A percentile compares a stretch with the other conserved stretches of the same genome.
Conservation (phyloP, 1,140 invertebrate species). For the Eufriesea mexicana region DNA sequence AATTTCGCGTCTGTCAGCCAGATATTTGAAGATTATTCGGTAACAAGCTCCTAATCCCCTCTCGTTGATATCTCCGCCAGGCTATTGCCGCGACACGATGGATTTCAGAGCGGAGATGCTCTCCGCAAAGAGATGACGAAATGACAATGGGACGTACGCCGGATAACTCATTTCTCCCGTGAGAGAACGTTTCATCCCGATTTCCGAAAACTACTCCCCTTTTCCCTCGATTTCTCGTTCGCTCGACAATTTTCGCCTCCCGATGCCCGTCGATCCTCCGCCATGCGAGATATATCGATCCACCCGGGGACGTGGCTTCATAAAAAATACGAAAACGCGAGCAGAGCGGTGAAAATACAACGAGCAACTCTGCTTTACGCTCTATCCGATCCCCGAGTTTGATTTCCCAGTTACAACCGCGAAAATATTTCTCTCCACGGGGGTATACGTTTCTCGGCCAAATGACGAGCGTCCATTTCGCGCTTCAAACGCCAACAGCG, state of each 20-base stretch:
- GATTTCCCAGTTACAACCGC: neutral
- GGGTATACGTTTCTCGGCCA: no score
- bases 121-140: neutral
- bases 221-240: neutral
- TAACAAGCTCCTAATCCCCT: neutral
- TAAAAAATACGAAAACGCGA: neutral
- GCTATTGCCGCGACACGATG: neutral
- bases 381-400: neutral
- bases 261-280: neutral
- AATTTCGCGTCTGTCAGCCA: neutral
- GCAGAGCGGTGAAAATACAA: neutral
- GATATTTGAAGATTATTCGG: neutral
- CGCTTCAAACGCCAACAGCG: no score
- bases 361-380: neutral
- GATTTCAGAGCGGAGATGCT: neutral
- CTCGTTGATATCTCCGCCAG: neutral
- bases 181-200: neutral
- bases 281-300: neutral
- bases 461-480: no score
- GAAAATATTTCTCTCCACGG: neutral
- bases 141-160: neutral
- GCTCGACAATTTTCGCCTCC: neutral
- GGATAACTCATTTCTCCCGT: neutral
- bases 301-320: neutral
- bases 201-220: slow-evolving; percentile 4